These are phyloP conservation scores for Chrysolina oricalcia DNA, from an alignment of 2,888 invertebrate genomes.

Conservation along the genomic window DNA sequence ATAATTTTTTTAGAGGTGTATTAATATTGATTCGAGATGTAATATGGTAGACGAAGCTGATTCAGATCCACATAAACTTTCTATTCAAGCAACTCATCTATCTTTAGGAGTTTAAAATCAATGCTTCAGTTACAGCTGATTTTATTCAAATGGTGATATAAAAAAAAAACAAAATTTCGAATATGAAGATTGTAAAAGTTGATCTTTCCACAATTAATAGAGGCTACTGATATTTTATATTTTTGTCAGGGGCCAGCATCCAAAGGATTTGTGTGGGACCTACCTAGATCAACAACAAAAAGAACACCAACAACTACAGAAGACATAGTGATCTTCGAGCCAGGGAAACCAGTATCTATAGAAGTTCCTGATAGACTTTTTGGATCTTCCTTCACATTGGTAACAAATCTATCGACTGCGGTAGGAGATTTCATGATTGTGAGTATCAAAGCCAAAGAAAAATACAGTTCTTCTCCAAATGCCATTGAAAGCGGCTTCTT, in stretches of 20 bases:
- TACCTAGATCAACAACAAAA: slow-evolving; percentile 50
- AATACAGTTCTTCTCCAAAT: too few relatives aligned
- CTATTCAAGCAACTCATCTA: too few relatives aligned
- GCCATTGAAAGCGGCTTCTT: too few relatives aligned
- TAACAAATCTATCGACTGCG: slow-evolving; percentile 79
- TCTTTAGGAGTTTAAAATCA: too few relatives aligned
- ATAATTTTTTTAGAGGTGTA: too few relatives aligned
- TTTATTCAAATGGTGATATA: too few relatives aligned
- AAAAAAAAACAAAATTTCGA: too few relatives aligned
- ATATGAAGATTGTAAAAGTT: not conserved
- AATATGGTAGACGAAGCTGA: too few relatives aligned
- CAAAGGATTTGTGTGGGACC: slow-evolving; percentile 63
- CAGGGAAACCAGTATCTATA: slow-evolving; percentile 79
- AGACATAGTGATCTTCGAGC: slow-evolving; percentile 77
- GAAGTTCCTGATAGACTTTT: slow-evolving; percentile 80
- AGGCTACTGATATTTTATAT: not conserved
- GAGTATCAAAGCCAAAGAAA: slow-evolving; percentile 60
- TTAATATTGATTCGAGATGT: too few relatives aligned
- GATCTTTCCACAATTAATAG: too few relatives aligned
- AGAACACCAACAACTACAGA: slow-evolving; percentile 72
- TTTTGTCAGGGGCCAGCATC: slow-evolving; percentile 39
- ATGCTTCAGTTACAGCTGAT: too few relatives aligned
- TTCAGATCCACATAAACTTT: too few relatives aligned
- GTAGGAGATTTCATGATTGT: slow-evolving; percentile 81
- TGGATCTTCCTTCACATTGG: slow-evolving; percentile 79